Percentiles rank a stretch among this genome's conserved stretches.
phyloP scores from a whole-genome alignment of 2,113 vertebrate genomes.

The Laticauda colubrina region DNA sequence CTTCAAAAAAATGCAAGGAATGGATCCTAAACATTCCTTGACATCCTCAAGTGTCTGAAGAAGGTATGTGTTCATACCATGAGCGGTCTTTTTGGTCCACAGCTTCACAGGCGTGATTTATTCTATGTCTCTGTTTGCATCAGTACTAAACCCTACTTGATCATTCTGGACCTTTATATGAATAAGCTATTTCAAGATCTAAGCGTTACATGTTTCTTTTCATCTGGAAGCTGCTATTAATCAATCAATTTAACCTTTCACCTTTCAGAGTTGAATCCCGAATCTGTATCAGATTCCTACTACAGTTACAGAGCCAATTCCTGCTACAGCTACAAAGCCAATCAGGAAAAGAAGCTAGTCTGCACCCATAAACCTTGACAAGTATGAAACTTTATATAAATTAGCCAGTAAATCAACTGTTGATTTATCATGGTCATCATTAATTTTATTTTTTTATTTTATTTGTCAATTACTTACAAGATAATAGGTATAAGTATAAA shows the following conservation, averaged over 20 bases:
- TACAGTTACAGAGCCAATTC: background rate
- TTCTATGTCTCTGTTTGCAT: slow-evolving; percentile 54
- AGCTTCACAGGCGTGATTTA: slow-evolving; percentile 56
- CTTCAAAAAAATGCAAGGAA: slow-evolving; percentile 70
- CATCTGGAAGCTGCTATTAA: slow-evolving; percentile 29
- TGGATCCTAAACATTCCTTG: slow-evolving; percentile 61
- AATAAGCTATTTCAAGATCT: background rate
- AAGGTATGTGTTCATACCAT: slow-evolving; percentile 57
- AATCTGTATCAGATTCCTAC: background rate
- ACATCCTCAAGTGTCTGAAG: slow-evolving; percentile 61
- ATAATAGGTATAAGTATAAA: too few species aligned
- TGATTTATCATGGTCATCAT: background rate
- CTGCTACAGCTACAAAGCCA: background rate
- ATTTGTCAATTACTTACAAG: too few species aligned
- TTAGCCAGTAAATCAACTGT: background rate
- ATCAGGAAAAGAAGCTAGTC: background rate
- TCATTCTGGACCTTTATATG: background rate
- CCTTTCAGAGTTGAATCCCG: background rate
- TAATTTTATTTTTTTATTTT: background rate
- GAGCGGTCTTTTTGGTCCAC: slow-evolving; percentile 46
- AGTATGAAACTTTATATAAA: background rate
- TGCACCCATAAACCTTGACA: background rate
- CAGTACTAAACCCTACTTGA: slow-evolving; percentile 17
- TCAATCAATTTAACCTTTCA: slow-evolving; percentile 13
- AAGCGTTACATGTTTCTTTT: background rate